These are phyloP conservation scores for Micronisus gabar DNA, from an alignment of 2,113 vertebrate species.

Conservation along the genomic window DNA sequence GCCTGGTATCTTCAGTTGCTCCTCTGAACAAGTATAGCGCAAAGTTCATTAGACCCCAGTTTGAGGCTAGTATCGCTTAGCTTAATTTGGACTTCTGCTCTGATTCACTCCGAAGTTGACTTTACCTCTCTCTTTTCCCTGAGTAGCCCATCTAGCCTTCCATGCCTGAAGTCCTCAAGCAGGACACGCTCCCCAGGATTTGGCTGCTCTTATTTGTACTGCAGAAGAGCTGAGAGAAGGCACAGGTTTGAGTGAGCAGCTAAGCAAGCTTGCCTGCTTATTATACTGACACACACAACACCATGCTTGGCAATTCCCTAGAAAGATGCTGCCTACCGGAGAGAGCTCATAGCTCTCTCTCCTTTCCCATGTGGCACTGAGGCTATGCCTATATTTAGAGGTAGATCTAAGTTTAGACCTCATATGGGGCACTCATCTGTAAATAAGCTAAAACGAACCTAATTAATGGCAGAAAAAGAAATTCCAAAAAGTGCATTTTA, in stretches of 20 bases:
- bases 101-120: background rate
- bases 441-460: background rate
- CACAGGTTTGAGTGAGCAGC: background rate
- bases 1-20: background rate
- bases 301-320: background rate
- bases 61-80: background rate
- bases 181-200: background rate
- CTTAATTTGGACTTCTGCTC: background rate
- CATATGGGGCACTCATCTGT: fast-evolving
- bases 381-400: background rate
- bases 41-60: background rate
- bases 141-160: background rate
- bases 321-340: background rate
- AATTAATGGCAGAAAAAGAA: background rate
- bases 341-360: background rate
- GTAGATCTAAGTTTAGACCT: background rate
- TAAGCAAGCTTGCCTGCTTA: background rate
- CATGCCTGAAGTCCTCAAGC: background rate
- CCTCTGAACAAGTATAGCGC: background rate
- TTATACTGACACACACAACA: background rate
- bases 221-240: background rate
- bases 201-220: background rate
- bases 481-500: background rate
- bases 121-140: background rate
- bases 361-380: background rate